Evolutionary conservation across 2,888 invertebrate species (phyloP).

Genomic region (Drosophila greeni): DNA sequence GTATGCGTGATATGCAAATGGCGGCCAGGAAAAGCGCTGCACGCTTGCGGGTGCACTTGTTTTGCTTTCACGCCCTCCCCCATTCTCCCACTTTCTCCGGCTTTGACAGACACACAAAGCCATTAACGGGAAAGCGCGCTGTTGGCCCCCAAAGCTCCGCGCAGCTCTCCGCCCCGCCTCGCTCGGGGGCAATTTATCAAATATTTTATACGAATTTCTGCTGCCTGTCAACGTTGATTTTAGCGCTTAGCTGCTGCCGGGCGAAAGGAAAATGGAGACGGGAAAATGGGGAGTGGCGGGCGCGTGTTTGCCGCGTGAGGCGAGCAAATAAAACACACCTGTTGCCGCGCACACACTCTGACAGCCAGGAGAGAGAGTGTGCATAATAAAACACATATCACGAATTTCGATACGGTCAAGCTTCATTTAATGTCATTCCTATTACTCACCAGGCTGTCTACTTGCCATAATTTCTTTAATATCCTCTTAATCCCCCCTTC

Average conservation of each 20-base stretch:
- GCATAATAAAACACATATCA: constrained; percentile 48
- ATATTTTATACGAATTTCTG: constrained; percentile 55
- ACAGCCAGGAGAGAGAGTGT: not conserved
- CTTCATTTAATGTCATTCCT: not conserved
- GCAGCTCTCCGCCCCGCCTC: not conserved
- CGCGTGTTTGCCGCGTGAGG: constrained; percentile 39
- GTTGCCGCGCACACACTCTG: constrained; percentile 48
- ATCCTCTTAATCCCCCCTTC: rapidly evolving
- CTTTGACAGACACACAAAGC: constrained; percentile 6
- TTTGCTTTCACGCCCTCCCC: not conserved
- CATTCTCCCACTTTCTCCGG: not conserved
- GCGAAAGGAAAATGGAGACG: not conserved
- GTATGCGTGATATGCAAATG: constrained; percentile 67
- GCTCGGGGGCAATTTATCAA: constrained; percentile 60
- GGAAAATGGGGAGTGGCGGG: constrained; percentile 10
- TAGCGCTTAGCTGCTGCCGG: constrained; percentile 54
- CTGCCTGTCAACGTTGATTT: constrained; percentile 69
- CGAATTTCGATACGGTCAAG: not conserved
- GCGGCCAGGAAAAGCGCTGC: constrained; percentile 7
- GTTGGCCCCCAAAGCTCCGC: constrained; percentile 7
- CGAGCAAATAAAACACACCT: constrained; percentile 68
- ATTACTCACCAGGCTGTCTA: not conserved
- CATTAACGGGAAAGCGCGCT: constrained; percentile 6
- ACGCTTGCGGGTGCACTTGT: constrained; percentile 17
- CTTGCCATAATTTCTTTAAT: not conserved